Conservation (phyloP, 2,888 invertebrate species). For the Philereme vetulata region DNA sequence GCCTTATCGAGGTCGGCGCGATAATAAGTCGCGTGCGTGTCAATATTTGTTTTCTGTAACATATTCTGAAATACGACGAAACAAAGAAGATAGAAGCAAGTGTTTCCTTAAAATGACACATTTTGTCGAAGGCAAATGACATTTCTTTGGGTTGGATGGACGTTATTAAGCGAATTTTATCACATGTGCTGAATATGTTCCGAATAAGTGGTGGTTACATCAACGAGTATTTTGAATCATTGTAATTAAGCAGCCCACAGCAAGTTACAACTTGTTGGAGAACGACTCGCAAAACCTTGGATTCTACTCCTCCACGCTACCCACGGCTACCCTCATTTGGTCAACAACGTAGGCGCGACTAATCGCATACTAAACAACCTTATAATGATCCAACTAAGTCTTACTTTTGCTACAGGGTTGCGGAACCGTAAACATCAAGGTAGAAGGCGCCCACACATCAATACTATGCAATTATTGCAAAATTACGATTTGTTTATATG, state of each 20-base stretch:
- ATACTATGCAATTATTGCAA: constrained; percentile 52
- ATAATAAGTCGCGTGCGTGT: constrained; percentile 69
- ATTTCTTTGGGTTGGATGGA: constrained; percentile 8
- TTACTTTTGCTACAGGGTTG: constrained; percentile 72
- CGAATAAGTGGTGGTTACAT: constrained; percentile 36
- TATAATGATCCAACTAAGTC: constrained; percentile 73
- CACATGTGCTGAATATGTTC: constrained; percentile 15
- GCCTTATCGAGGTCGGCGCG: constrained; percentile 73
- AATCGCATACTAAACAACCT: constrained; percentile 76
- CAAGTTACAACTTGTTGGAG: constrained; percentile 67
- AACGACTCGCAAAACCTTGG: constrained; percentile 80
- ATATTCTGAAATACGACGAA: constrained; percentile 50
- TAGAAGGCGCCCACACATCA: constrained; percentile 68
- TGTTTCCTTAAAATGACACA: constrained; percentile 38
- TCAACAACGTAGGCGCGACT: constrained; percentile 77
- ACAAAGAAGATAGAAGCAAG: constrained; percentile 52
- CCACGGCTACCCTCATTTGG: constrained; percentile 83
- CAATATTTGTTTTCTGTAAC: constrained; percentile 66
- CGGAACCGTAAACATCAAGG: constrained; percentile 65
- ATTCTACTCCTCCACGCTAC: constrained; percentile 79
- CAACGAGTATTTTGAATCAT: constrained; percentile 64
- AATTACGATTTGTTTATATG: not conserved
- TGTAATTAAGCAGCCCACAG: constrained; percentile 78
- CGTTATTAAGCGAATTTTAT: constrained; percentile 13
- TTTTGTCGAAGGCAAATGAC: constrained; percentile 28